phyloP scores from a whole-genome alignment of 2,113 vertebrate genomes.

The Riparia riparia region DNA sequence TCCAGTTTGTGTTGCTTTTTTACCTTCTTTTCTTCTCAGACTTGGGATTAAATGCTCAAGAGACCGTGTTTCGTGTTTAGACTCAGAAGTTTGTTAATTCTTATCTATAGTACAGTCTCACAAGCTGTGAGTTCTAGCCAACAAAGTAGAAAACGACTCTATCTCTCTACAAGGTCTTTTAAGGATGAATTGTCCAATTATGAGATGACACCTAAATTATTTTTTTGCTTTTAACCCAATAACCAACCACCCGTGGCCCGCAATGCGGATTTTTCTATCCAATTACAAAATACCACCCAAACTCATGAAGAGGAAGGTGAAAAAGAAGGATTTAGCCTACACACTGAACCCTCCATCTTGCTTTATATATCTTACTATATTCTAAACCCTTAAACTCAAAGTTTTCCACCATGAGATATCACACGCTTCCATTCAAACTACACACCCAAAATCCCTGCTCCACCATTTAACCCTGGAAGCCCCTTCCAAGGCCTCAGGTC shows the following conservation, averaged over 20 bases:
- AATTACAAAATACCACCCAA: not conserved
- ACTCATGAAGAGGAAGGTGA: not conserved
- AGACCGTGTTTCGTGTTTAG: rapidly evolving
- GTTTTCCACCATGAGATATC: not conserved
- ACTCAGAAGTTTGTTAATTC: not conserved
- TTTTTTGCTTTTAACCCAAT: not conserved
- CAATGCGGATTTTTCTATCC: not conserved
- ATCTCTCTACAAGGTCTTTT: not conserved
- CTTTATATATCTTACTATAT: not conserved
- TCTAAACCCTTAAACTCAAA: not conserved
- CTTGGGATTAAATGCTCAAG: not conserved
- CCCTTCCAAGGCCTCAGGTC: not conserved
- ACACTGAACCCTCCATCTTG: not conserved
- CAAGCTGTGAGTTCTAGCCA: not conserved
- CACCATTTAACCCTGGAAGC: not conserved
- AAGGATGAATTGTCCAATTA: not conserved
- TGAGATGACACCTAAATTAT: not conserved
- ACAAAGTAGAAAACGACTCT: not conserved
- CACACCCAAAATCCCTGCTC: not conserved
- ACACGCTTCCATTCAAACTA: no score
- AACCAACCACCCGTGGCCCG: rapidly evolving
- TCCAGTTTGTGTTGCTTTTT: not conserved
- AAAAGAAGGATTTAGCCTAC: not conserved
- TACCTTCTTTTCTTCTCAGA: not conserved
- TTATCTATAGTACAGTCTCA: not conserved